These are phyloP conservation scores for Agapornis roseicollis DNA, from an alignment of 2,113 vertebrate genomes.

Conservation along the genomic window DNA sequence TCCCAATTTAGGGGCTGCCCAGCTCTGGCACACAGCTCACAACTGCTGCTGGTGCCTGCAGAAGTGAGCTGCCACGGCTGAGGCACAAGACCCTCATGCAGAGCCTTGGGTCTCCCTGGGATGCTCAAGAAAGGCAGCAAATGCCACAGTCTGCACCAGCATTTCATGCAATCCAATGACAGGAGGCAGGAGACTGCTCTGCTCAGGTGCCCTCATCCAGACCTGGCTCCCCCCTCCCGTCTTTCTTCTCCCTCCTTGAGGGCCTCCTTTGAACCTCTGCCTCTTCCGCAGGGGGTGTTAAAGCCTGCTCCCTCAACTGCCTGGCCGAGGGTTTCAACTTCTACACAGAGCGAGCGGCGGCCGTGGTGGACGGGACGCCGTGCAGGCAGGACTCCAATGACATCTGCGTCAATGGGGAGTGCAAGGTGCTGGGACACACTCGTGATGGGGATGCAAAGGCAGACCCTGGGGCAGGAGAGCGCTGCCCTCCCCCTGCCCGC, in stretches of 20 bases:
- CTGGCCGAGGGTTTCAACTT: constrained; percentile 97
- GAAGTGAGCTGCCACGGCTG: not conserved
- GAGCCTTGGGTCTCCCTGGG: not conserved
- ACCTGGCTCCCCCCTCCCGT: fast-evolving
- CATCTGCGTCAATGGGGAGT: constrained; percentile 95
- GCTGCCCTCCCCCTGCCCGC: not conserved
- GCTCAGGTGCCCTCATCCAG: not conserved
- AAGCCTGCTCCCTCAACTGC: constrained; percentile 95
- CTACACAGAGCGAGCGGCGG: constrained; percentile 93
- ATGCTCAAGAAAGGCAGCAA: not conserved
- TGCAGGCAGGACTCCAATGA: constrained; percentile 92
- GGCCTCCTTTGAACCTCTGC: not conserved
- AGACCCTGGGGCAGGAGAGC: fast-evolving
- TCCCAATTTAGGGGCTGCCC: not conserved
- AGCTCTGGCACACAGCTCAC: not conserved
- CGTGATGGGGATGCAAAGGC: not conserved
- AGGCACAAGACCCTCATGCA: not conserved
- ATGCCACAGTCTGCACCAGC: fast-evolving
- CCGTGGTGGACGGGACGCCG: constrained; percentile 91
- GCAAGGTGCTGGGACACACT: constrained; percentile 80
- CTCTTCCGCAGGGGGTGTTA: constrained; percentile 86
- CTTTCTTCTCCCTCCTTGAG: not conserved
- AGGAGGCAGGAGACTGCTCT: not conserved
- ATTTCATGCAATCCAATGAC: not conserved
- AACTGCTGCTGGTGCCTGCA: not conserved